These are phyloP conservation scores for Apamea monoglypha DNA, from an alignment of 2,888 invertebrate species.

Conservation along the genomic window DNA sequence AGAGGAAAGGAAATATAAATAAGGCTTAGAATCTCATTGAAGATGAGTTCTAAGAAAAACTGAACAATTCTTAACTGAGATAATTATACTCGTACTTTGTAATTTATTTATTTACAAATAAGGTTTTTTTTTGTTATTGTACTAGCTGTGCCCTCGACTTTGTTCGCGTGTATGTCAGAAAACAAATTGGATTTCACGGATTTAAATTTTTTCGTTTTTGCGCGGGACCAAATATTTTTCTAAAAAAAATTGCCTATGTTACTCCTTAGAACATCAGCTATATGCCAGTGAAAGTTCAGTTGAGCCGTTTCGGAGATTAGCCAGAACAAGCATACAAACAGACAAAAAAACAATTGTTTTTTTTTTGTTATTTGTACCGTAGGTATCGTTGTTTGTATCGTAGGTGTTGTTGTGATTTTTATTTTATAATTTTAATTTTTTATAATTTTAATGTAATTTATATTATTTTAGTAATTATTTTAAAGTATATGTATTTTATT, in stretches of 20 bases:
- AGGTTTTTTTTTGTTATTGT: not conserved
- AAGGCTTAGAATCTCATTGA: conserved; percentile 48
- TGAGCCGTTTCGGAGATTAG: not conserved
- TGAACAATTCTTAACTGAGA: conserved; percentile 12
- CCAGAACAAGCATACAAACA: not conserved
- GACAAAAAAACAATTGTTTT: not conserved
- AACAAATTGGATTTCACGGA: not conserved
- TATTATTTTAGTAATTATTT: no score
- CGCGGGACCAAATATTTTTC: not conserved
- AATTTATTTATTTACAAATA: conserved; percentile 9
- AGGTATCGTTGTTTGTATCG: no score
- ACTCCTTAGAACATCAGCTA: not conserved
- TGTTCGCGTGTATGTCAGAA: no score
- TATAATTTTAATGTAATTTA: no score
- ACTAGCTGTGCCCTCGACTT: not conserved
- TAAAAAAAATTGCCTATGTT: not conserved
- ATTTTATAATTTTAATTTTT: no score
- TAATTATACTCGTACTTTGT: not conserved
- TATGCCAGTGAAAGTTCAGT: not conserved
- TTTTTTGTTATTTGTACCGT: no score
- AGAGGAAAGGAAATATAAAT: conserved; percentile 55
- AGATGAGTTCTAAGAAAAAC: conserved; percentile 43
- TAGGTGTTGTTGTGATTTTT: no score
- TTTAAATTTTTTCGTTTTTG: not conserved
- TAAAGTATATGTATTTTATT: no score